Evolutionary conservation across 2,888 invertebrate species (phyloP).

Genomic region (Chironomus tentans): DNA sequence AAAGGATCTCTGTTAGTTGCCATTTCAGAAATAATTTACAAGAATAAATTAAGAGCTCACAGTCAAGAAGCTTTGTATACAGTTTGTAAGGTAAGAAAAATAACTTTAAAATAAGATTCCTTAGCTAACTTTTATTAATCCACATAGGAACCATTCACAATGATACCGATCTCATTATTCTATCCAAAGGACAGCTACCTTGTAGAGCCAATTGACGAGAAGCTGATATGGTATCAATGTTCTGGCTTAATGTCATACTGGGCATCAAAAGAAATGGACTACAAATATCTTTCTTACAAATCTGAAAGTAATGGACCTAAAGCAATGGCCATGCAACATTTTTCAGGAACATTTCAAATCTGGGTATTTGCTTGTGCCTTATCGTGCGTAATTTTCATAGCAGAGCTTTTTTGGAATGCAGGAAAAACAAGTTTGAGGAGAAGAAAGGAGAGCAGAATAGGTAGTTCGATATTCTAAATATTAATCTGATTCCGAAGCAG

Average conservation of each 20-base stretch:
- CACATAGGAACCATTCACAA: neutral
- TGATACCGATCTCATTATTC: neutral
- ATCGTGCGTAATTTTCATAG: neutral
- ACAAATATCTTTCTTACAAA: neutral
- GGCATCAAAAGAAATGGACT: neutral
- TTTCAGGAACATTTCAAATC: neutral
- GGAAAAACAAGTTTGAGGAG: no score
- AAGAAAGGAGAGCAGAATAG: no score
- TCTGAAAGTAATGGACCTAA: neutral
- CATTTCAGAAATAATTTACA: neutral
- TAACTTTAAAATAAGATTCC: neutral
- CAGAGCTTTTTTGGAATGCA: neutral
- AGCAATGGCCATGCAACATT: neutral
- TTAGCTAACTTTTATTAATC: neutral
- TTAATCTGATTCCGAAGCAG: no score
- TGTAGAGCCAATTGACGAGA: neutral
- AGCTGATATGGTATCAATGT: neutral
- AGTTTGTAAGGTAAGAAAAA: neutral
- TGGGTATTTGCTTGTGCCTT: neutral
- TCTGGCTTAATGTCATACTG: neutral
- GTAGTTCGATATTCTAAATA: no score
- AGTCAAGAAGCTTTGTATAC: neutral
- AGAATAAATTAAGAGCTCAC: neutral
- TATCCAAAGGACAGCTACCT: neutral
- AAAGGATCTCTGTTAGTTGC: neutral